Evolutionary conservation across 2,888 invertebrate genomes (phyloP).

Genomic region (Petrolisthes cinctipes): DNA sequence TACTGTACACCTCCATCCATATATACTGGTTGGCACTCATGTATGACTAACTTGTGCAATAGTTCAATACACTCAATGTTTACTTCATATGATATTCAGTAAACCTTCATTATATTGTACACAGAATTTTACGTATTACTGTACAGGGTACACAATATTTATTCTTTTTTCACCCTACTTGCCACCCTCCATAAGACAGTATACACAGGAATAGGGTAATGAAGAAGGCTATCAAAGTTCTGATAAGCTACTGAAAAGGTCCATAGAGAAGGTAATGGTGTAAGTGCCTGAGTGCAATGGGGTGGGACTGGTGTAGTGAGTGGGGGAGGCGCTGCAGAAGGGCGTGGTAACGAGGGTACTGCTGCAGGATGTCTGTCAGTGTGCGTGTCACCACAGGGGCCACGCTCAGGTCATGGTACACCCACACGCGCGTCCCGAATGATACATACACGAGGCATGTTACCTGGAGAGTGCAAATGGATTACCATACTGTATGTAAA

Average conservation of each 20-base stretch:
- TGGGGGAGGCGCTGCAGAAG: conserved; percentile 12
- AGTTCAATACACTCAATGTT: too few species aligned
- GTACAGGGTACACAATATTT: too few species aligned
- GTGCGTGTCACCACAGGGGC: conserved; percentile 11
- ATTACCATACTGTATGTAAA: background rate
- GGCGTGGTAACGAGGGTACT: conserved; percentile 17
- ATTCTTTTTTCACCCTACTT: too few species aligned
- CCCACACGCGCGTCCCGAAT: conserved; percentile 18
- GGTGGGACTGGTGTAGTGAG: background rate
- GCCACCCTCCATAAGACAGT: too few species aligned
- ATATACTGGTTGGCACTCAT: too few species aligned
- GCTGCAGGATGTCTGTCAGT: conserved; percentile 11
- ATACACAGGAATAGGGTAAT: too few species aligned
- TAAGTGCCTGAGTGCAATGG: background rate
- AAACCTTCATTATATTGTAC: too few species aligned
- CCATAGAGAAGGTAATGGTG: conserved; percentile 6
- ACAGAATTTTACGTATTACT: too few species aligned
- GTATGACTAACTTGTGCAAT: too few species aligned
- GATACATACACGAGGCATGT: conserved; percentile 28
- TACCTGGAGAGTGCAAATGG: background rate
- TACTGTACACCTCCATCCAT: too few species aligned
- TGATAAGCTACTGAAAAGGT: background rate
- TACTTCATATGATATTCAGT: too few species aligned
- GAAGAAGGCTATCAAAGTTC: background rate
- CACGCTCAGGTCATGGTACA: conserved; percentile 21